Base-by-base conservation (phyloP, 1,140 invertebrate species). In the Apis florea region DNA sequence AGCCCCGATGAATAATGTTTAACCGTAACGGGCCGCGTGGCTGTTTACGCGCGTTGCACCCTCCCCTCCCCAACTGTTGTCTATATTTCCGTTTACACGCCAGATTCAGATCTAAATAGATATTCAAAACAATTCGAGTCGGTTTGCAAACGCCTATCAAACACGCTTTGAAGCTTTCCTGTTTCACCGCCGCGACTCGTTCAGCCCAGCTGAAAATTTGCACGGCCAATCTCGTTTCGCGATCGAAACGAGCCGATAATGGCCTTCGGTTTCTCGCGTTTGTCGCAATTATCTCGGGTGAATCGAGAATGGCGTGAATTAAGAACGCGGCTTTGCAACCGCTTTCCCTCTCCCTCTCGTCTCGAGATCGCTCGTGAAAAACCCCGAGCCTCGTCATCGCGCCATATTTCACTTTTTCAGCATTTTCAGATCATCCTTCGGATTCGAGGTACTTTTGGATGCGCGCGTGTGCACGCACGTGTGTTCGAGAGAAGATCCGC, bases 1-100 rank as follows among this genome's bases (percentile, higher is more conserved):
- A 15, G 68, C 31, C 53, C 58, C 74, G 59, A 73, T 86, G 85
- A 87, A 87, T 86, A 86, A 86, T 74, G 73, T 83, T 83, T 54
- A 79, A 83, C 61, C 69, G 54, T 63, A n/a, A 56, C 47, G 79
- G 61, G 67, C 63, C 54, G n/a, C 26, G 61, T 31, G 9, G 17
- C 80, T 83, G 84, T 86, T 86, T 86, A 83, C 79, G 68, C 85
- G 59, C 47, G 61, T 54, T 59, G 54, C 74, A 19, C 17, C n/a
- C n/a, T n/a, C n/a, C n/a, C n/a, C n/a, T n/a, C 3, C 49, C 13
- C 24, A 15, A 15, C 26, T 21, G 58, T 79, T 77, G 66, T 79
- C 84, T 76, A 71, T 86, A 83, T 85, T 85, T 83, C 72, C 80
- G 74, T 59, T 69, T 83, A 61, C 81, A 72, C 17, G 47, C 59